Conservation (phyloP, 30 jellyfish, hydroid and myxozoan species). For the Hydractinia symbiolongicarpus region DNA sequence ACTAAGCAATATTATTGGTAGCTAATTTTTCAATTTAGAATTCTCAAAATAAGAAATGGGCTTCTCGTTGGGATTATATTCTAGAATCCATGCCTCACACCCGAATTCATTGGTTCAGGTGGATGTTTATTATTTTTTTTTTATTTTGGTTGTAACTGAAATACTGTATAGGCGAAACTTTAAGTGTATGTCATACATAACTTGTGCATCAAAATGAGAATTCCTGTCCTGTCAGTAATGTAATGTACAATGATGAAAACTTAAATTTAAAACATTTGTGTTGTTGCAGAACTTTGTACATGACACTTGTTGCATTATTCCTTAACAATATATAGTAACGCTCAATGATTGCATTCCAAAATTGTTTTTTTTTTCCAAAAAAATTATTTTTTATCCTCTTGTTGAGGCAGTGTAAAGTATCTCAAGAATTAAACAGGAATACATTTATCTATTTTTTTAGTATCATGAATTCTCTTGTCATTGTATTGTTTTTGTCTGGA, state of each 20-base stretch:
- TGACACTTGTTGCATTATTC: neutral
- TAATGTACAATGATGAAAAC: too few species aligned
- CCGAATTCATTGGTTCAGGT: conserved; percentile 99
- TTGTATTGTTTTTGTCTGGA: conserved; percentile 89
- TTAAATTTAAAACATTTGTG: too few species aligned
- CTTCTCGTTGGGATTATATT: conserved; percentile 99
- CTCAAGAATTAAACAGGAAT: too few species aligned
- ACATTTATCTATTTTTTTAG: conserved; percentile 24
- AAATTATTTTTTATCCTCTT: too few species aligned
- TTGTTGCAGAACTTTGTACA: neutral
- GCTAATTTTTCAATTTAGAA: too few species aligned
- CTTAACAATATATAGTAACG: neutral
- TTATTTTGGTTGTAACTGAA: neutral
- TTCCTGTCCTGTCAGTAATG: neutral
- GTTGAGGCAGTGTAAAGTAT: too few species aligned
- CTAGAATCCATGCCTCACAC: conserved; percentile 98
- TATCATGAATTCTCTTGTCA: conserved; percentile 91
- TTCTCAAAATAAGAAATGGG: conserved; percentile 75
- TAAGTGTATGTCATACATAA: too few species aligned
- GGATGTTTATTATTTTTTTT: neutral
- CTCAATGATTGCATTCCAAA: too few species aligned
- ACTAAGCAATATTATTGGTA: too few species aligned
- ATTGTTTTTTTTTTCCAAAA: too few species aligned
- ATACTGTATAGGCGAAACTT: neutral
- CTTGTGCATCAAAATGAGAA: too few species aligned